These are phyloP conservation scores for Salvelinus sp. DNA, from an alignment of 2,113 vertebrate genomes.

Conservation along the genomic window DNA sequence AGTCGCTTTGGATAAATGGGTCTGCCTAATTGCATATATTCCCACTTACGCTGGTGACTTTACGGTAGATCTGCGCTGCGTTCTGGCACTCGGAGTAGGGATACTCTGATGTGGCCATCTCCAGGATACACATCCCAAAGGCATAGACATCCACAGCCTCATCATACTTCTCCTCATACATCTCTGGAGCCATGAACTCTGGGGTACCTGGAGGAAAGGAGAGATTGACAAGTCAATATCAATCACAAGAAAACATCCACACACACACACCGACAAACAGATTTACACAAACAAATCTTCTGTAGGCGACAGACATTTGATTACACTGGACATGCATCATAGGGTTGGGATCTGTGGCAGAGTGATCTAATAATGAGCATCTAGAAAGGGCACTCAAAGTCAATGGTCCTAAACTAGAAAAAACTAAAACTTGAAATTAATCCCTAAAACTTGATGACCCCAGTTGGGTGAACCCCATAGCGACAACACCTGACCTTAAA, in stretches of 20 bases:
- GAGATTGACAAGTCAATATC: not conserved
- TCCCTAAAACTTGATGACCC: not conserved
- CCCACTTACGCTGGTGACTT: constrained; percentile 86
- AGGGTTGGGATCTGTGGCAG: too few species aligned
- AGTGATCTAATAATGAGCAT: too few species aligned
- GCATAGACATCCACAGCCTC: constrained; percentile 97
- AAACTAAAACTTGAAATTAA: not conserved
- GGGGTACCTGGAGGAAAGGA: constrained; percentile 84
- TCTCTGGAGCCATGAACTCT: constrained; percentile 98
- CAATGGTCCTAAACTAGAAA: not conserved
- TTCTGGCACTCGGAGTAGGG: constrained; percentile 98
- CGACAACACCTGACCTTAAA: not conserved
- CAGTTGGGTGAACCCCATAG: too few species aligned
- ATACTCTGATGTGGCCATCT: constrained; percentile 98
- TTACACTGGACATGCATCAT: too few species aligned
- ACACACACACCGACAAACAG: not conserved
- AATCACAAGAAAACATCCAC: not conserved
- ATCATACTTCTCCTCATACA: constrained; percentile 98
- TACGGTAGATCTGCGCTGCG: constrained; percentile 97
- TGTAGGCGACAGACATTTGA: too few species aligned
- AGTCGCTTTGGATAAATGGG: not conserved
- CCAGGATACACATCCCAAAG: constrained; percentile 98
- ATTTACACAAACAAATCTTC: not conserved
- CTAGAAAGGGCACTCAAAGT: not conserved
- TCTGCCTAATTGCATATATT: too few species aligned